phyloP scores from a whole-genome alignment of 2,797 vertebrate genomes.

The Sorex maritimensis region DNA sequence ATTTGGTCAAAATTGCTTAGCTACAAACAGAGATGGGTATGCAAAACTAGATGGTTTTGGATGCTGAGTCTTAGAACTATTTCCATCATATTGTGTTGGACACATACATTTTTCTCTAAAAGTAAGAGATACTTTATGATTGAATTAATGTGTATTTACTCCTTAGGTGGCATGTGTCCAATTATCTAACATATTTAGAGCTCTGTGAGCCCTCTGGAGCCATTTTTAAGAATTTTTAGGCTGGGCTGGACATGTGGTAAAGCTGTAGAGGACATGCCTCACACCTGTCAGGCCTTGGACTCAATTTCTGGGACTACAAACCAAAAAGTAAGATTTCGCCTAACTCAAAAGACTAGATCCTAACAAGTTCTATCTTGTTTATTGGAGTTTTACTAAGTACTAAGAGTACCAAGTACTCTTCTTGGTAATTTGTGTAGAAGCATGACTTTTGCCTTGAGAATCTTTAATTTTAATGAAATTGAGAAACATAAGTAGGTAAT shows the following conservation, averaged over 20 bases:
- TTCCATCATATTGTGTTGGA: background rate
- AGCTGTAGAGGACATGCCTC: too few relatives aligned
- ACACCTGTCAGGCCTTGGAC: too few relatives aligned
- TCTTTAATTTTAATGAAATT: background rate
- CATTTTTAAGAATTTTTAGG: background rate
- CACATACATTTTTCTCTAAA: background rate
- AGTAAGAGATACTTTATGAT: background rate
- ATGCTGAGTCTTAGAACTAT: background rate
- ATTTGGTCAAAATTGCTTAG: slow-evolving; percentile 7
- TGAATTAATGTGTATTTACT: background rate
- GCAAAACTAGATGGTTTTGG: background rate
- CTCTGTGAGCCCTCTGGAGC: background rate
- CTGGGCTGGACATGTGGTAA: too few relatives aligned
- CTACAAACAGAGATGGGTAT: background rate
- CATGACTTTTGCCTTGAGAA: background rate
- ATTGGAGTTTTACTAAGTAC: slow-evolving; percentile 34
- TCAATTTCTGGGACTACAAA: too few relatives aligned
- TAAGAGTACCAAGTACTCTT: background rate
- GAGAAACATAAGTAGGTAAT: background rate
- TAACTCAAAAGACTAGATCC: background rate
- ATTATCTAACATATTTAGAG: background rate
- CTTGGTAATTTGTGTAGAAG: background rate
- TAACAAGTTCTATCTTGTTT: background rate
- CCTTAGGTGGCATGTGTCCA: background rate
- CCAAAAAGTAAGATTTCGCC: background rate